These are phyloP conservation scores for Gymnopithys bicolor DNA, from an alignment of 2,797 vertebrate species.

Conservation along the genomic window DNA sequence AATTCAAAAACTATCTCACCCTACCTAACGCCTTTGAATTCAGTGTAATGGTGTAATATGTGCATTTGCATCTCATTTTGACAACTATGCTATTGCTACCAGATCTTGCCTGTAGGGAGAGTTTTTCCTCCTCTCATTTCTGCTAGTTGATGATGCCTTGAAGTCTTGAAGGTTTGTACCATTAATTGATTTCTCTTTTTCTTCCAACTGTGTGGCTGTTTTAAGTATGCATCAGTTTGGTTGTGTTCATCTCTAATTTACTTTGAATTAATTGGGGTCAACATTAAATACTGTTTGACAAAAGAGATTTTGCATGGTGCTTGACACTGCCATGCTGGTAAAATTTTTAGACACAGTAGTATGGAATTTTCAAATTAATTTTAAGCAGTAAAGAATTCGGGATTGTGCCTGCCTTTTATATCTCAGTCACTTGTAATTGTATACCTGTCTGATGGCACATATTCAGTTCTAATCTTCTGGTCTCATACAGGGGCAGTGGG, in stretches of 20 bases:
- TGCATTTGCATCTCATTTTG: background rate
- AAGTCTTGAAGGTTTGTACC: background rate
- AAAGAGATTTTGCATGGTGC: background rate
- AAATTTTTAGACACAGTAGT: background rate
- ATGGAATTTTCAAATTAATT: background rate
- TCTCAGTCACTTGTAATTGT: background rate
- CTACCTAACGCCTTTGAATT: background rate
- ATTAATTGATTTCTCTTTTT: constrained; percentile 19
- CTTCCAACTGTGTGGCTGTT: background rate
- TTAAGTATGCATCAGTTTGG: background rate
- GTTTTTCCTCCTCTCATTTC: background rate
- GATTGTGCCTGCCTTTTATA: background rate
- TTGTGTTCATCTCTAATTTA: background rate
- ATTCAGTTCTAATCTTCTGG: background rate
- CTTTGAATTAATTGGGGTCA: background rate
- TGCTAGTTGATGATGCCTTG: background rate
- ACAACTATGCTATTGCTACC: background rate
- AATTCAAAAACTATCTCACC: background rate
- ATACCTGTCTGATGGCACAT: background rate
- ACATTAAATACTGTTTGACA: background rate
- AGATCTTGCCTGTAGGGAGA: background rate
- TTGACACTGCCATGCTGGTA: background rate
- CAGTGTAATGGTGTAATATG: too few relatives aligned
- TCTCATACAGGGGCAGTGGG: background rate
- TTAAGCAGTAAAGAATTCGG: background rate